phyloP scores from a whole-genome alignment of 2,888 invertebrate genomes.

The Prosapia bicincta region DNA sequence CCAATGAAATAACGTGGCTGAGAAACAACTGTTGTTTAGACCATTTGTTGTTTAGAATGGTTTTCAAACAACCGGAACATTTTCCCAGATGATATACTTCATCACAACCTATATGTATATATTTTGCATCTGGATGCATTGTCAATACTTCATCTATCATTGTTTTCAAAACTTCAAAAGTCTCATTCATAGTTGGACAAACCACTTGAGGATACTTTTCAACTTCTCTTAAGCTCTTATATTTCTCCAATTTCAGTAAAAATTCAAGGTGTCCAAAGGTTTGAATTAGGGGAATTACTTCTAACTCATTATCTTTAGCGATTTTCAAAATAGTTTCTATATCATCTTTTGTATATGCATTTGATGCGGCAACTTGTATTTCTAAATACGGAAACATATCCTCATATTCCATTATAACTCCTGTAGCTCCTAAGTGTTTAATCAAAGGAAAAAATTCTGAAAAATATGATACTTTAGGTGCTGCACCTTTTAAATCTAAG shows the following conservation, averaged over 20 bases:
- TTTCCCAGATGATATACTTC: conserved; percentile 47
- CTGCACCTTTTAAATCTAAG: conserved; percentile 53
- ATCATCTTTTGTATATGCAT: conserved; percentile 45
- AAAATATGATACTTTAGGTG: conserved; percentile 48
- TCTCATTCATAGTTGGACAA: conserved; percentile 55
- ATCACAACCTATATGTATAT: conserved; percentile 51
- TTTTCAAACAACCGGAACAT: conserved; percentile 42
- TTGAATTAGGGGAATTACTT: conserved; percentile 52
- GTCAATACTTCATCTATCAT: conserved; percentile 68
- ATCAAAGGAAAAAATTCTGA: conserved; percentile 42
- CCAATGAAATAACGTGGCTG: conserved; percentile 57
- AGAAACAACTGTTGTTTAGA: conserved; percentile 58
- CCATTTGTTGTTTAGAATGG: conserved; percentile 38
- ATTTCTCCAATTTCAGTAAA: conserved; percentile 48
- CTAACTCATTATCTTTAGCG: conserved; percentile 38
- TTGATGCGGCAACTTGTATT: conserved; percentile 44
- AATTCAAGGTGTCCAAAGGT: conserved; percentile 54
- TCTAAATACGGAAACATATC: conserved; percentile 58
- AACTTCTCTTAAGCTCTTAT: conserved; percentile 47
- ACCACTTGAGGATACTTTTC: conserved; percentile 47
- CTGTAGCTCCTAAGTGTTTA: conserved; percentile 47
- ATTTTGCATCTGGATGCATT: conserved; percentile 43
- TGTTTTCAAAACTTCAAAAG: conserved; percentile 54
- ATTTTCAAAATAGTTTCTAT: background rate
- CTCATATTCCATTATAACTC: conserved; percentile 58